Base-by-base conservation (phyloP, 2,797 vertebrate species). In the Muscicapa comitata region DNA sequence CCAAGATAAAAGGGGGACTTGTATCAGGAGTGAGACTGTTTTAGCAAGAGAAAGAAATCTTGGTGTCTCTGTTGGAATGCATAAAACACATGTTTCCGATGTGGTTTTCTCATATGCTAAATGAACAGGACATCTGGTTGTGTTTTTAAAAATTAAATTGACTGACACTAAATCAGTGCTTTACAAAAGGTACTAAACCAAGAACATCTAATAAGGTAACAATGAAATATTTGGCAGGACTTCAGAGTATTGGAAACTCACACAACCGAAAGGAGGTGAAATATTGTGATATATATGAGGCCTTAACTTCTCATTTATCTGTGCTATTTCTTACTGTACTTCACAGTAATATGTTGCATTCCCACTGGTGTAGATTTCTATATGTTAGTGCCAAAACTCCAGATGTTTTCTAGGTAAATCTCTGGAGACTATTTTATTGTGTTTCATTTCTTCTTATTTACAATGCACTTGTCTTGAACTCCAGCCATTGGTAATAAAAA, bases 321-420 rank as follows among this genome's bases (percentile, higher is more conserved):
- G 51, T 90, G 40, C 71, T 79, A 33, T 94, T 95, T 95, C 54
- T 92, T 93, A 58, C 88, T 94, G 37, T 15, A 57, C 57, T 96
- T 88, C 62, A 58, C 33, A 84, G 83, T 70, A 77, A 76, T 66
- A 77, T 1, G 8, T 62, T 77, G 35, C 31, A 24, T 90, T 95
- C 86, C 88, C 87, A 57, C 43, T 35, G 67, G 51, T 93, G 65
- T 74, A 82, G 84, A 73, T 88, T 94, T 87, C 86, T 96, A 8
- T 94, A 72, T 53, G 38, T 77, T 48, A 29, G 71, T 77, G 81
- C 95, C 96, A 94, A 89, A 75, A 82, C 33, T 90, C 91, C 96
- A 97, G 97, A 97, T 97, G 96, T 97, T 97, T 95, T 96, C 93
- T 79, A 87, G 86, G 82, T 96, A 84, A 88, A 86, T 86, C 90